Conservation (phyloP, 2,888 invertebrate genomes). For the Latheticus oryzae region DNA sequence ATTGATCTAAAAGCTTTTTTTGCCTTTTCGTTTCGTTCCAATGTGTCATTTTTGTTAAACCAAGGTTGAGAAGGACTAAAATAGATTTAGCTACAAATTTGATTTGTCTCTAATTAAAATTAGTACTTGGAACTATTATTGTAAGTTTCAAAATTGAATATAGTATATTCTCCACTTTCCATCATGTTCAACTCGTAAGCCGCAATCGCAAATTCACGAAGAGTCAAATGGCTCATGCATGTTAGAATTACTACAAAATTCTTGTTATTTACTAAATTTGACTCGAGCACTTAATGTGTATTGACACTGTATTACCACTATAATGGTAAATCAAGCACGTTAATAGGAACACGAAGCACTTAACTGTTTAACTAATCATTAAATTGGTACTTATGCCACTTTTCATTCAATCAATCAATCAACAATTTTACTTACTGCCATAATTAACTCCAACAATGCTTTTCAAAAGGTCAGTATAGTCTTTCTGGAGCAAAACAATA, state of each 20-base stretch:
- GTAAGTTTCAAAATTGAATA: conserved; percentile 97
- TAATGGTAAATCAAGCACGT: conserved; percentile 8
- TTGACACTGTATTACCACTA: too few relatives aligned
- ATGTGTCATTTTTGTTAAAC: conserved; percentile 83
- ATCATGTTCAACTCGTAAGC: conserved; percentile 97
- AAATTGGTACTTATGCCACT: conserved; percentile 16
- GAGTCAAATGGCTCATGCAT: conserved; percentile 90
- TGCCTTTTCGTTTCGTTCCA: conserved; percentile 85
- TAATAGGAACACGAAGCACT: conserved; percentile 2
- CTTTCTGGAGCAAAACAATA: conserved; percentile 68
- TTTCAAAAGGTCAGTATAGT: conserved; percentile 73
- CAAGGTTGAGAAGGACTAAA: conserved; percentile 72
- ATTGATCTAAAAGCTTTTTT: conserved; percentile 87
- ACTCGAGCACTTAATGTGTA: too few relatives aligned
- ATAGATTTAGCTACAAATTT: conserved; percentile 4
- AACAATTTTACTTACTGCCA: conserved; percentile 75
- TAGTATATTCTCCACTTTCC: conserved; percentile 95
- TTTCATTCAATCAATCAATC: conserved; percentile 16
- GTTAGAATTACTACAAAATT: conserved; percentile 89
- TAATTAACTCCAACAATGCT: conserved; percentile 76
- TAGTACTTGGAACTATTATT: conserved; percentile 63
- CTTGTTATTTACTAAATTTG: too few relatives aligned
- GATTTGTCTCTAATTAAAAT: neutral
- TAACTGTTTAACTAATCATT: conserved; percentile 15
- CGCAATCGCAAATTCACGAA: conserved; percentile 92